Evolutionary conservation across 2,888 invertebrate species (phyloP).

Genomic region (Choristoneura rosaceana): DNA sequence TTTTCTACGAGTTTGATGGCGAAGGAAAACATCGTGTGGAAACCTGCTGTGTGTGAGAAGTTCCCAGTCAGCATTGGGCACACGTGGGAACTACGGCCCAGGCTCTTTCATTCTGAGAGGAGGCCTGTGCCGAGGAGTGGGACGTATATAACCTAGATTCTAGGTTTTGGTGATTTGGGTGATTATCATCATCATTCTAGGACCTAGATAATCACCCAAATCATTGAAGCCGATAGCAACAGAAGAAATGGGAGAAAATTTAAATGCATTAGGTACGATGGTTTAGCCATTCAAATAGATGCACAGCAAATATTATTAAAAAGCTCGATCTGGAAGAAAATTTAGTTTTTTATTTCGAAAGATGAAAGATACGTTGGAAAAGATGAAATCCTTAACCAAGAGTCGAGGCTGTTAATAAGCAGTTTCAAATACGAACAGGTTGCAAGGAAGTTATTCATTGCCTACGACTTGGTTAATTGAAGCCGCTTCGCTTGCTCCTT

Average conservation of each 20-base stretch:
- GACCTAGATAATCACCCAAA: not conserved
- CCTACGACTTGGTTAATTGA: slow-evolving; percentile 53
- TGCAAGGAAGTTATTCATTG: slow-evolving; percentile 48
- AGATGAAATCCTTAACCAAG: slow-evolving; percentile 1
- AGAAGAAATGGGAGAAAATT: not conserved
- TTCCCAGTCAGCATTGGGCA: too few relatives aligned
- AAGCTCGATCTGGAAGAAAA: not conserved
- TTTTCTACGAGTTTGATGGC: too few relatives aligned
- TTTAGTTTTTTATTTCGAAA: slow-evolving; percentile 1
- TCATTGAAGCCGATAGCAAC: not conserved
- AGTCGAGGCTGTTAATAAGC: slow-evolving; percentile 6
- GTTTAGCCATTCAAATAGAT: not conserved
- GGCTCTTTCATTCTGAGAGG: too few relatives aligned
- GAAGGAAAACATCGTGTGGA: too few relatives aligned
- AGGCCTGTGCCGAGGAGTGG: too few relatives aligned
- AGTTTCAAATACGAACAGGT: slow-evolving; percentile 41
- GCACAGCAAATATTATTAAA: too few relatives aligned
- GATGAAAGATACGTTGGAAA: too few relatives aligned
- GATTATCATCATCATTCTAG: too few relatives aligned
- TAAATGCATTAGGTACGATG: not conserved
- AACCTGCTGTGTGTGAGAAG: too few relatives aligned
- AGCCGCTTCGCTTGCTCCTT: slow-evolving; percentile 50
- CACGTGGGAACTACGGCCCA: too few relatives aligned
- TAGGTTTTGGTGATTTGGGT: too few relatives aligned
- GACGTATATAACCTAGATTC: too few relatives aligned